A percentile compares a stretch with the other conserved stretches of the same genome.
Evolutionary conservation across 2,888 invertebrate species (phyloP).

Genomic region (Pardosa pseudoannulata): DNA sequence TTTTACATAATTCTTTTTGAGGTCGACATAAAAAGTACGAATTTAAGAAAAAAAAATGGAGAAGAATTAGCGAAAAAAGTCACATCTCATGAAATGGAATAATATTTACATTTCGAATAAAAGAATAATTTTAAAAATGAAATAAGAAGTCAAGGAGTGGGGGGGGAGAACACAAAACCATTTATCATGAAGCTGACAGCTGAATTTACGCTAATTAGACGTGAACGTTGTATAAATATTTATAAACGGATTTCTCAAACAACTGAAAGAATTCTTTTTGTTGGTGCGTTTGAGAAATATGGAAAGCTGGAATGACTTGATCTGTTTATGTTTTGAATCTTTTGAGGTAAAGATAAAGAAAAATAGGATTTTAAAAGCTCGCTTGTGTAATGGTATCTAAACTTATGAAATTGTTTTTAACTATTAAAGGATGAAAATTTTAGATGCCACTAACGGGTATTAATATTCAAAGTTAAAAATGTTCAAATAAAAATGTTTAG

Average conservation of each 20-base stretch:
- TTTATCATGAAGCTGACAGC: conserved; percentile 8
- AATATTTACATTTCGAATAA: neutral
- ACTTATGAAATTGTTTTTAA: too few species aligned
- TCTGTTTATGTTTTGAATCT: neutral
- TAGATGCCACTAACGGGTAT: too few species aligned
- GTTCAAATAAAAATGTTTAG: too few species aligned
- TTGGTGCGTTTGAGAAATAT: neutral
- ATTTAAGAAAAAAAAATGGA: neutral
- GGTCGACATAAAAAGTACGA: neutral
- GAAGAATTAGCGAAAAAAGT: neutral
- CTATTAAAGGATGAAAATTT: too few species aligned
- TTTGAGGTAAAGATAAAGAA: neutral
- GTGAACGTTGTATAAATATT: neutral
- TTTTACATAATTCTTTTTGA: neutral
- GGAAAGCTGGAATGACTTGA: neutral
- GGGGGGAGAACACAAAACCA: neutral
- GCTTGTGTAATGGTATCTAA: too few species aligned
- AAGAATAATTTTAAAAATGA: neutral
- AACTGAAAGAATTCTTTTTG: neutral
- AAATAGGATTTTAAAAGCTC: too few species aligned
- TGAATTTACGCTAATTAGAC: neutral
- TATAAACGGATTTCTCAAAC: conserved; percentile 7
- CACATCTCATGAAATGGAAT: neutral
- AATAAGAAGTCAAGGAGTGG: neutral
- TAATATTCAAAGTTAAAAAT: too few species aligned